phyloP scores from a whole-genome alignment of 2,113 vertebrate genomes.

The Scolopax mira region DNA sequence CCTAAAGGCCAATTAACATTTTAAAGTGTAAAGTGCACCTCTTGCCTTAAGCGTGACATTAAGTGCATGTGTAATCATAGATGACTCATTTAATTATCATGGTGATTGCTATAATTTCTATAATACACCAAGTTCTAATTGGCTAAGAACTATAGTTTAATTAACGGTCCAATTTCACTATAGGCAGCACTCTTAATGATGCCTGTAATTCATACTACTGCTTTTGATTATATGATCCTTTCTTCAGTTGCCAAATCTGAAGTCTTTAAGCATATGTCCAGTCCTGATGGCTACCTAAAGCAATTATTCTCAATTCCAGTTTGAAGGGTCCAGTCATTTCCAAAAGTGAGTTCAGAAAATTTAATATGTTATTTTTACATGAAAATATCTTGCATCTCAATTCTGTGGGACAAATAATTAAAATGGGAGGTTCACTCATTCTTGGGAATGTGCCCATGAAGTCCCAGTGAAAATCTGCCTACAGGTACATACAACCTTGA shows the following conservation, averaged over 20 bases:
- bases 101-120: neutral
- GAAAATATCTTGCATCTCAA: neutral
- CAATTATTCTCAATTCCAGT: neutral
- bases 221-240: neutral
- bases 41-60: neutral
- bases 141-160: neutral
- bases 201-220: neutral
- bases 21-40: neutral
- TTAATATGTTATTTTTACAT: neutral
- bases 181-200: neutral
- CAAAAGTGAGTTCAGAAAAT: neutral
- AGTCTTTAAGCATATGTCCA: neutral
- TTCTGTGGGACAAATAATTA: neutral
- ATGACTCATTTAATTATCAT: conserved; percentile 27
- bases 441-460: neutral
- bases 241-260: neutral
- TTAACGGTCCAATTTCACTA: neutral
- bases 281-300: neutral
- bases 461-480: neutral
- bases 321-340: neutral
- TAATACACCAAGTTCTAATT: neutral
- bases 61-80: neutral
- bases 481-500: neutral
- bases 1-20: neutral
- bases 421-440: neutral